Base-by-base conservation (phyloP, 2,888 invertebrate genomes). In the Parnassius orleans region DNA sequence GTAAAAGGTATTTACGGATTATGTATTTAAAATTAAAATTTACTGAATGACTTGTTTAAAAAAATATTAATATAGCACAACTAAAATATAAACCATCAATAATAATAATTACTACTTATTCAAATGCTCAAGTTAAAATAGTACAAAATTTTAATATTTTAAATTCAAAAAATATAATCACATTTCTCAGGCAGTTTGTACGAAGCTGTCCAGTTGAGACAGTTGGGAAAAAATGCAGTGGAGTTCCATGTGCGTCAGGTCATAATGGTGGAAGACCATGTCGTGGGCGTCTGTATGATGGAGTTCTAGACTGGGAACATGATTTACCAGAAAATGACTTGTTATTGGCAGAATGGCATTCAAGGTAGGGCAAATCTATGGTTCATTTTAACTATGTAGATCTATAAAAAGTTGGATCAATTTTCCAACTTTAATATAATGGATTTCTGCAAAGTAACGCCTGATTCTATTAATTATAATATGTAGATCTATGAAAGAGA, bases 301-400 rank as follows among this genome's bases (percentile, higher is more conserved):
- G 96, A 12, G 96, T 99, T 64, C 92, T 99, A 50, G 99, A 99
- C 85, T 99, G 99, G 99, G 99, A 99, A 76, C 96, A 97, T 78
- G 95, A 95, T 81, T 91, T 99, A 68, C 99, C 99, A 0, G 95
- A 96, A 70, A 93, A 94, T 75, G 98, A 98, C 81, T 88, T 98
- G 41, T 93, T 95, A 59, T 93, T 96, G 88, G 95, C 98, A 0
- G 95, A 97, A 70, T 94, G 95, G 88, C 96, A 98, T 87, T 96
- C 98, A 55, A 96, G 95, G 97, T 97, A 74, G 69, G 33, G n/a
- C 0, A 52, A 33, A 10, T 33, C 12, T 33, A 33, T 52, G 24
- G 10, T 5, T 11, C 9, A 33, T 33, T 24, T 33, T 33, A 33
- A 33, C 33, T 33, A 33, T 33, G 33, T 19, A 19, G 19, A 19